Base-by-base conservation (phyloP, 1,140 invertebrate genomes). In the Drosophila ercepeae region DNA sequence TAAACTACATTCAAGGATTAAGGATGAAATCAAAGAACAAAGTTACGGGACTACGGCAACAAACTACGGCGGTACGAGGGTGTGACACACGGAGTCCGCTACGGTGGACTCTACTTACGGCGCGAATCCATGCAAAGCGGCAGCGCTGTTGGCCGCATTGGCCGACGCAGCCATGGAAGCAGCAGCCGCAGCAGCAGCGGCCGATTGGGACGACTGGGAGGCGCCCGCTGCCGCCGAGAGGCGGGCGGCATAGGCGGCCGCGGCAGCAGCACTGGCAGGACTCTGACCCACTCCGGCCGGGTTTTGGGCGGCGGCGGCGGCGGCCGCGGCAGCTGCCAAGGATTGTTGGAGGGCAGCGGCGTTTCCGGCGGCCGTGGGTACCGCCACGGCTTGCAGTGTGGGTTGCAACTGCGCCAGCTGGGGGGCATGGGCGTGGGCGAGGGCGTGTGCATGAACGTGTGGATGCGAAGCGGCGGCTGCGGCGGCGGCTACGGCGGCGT, bases 61-160 rank as follows among this genome's bases (percentile, higher is more conserved):
- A 34, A 73, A 63, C 68, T 81, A 81, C 78, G 55, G 61, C 51
- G 69, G 73, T 14, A 44, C 74, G 67, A 69, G 67, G 54, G 36
- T 67, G 48, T 67, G 63, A 67, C 60, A 27, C 44, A 58, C 29
- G 57, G 60, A 70, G 48, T 42, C 39, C 53, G 41, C 39, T 48
- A 44, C 36, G 59, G 21, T 32, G 52, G 58, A 58, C 77, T 74
- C 74, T 93, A 95, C 95, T 96, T 94, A 96, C 95, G 95, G 95
- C 91, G 96, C 94, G 92, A 96, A 96, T 92, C 96, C 95, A 94
- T 96, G 94, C 89, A 96, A 92, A 89, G 95, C 94, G 58, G 94
- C 92, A 78, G 90, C 92, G 90, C 58, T 94, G 44, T 95, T 93
- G 53, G 95, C 94, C 91, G 95, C 95, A 25, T 95, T 94, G 39